Conservation (phyloP, 2,888 invertebrate species). For the Xanthorhoe designata region DNA sequence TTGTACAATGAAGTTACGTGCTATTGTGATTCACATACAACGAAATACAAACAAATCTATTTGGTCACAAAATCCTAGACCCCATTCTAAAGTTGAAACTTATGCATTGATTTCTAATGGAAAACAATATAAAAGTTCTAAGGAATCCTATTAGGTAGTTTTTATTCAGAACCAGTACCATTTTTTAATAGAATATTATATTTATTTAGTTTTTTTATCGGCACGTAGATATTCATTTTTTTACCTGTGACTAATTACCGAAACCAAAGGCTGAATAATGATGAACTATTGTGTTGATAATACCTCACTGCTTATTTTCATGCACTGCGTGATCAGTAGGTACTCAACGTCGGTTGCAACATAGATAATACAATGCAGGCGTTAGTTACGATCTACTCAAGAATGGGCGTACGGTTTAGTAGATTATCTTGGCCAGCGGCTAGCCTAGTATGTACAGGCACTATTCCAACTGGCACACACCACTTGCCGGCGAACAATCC, state of each 20-base stretch:
- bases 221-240: too few species aligned
- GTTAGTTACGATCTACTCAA: conserved; percentile 56
- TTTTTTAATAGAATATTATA: neutral
- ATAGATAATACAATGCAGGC: conserved; percentile 59
- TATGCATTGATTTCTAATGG: neutral
- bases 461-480: conserved; percentile 72
- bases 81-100: neutral
- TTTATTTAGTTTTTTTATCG: too few species aligned
- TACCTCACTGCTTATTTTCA: neutral
- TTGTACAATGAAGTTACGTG: conserved; percentile 44
- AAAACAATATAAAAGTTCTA: neutral
- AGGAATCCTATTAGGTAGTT: too few species aligned
- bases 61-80: neutral
- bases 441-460: conserved; percentile 65
- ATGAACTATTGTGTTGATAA: neutral
- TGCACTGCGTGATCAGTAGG: conserved; percentile 1
- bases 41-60: neutral
- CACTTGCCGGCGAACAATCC: conserved; percentile 70
- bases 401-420: conserved; percentile 60
- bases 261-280: neutral
- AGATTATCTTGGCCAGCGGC: conserved; percentile 71
- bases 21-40: conserved; percentile 45
- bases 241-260: neutral
- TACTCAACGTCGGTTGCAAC: conserved; percentile 41
- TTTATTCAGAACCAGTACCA: too few species aligned